Evolutionary conservation across 2,113 vertebrate species (phyloP), one percentile per base, ranked within the genome.

Genomic region (Chascanopsetta lugubris): DNA sequence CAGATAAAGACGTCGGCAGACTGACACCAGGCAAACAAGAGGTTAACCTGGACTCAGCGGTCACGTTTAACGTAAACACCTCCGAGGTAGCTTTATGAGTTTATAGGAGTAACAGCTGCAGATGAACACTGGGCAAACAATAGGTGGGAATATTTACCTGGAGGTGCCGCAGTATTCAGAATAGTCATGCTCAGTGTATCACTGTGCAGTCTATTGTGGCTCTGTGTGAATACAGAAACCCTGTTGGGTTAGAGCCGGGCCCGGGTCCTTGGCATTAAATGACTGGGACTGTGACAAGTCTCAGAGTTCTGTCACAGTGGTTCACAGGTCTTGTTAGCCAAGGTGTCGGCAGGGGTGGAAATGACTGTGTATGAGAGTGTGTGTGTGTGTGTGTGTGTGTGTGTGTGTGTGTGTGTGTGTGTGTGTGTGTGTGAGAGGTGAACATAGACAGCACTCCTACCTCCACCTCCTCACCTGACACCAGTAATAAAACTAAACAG

Each of bases 401-500:
- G 75, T 72, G 51, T 82, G 15, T 69, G 49, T 74, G 83, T 64
- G 72, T 75, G 57, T 72, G 53, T 77, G 24, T 50, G 62, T 50
- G 61, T 69, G 36, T 65, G 29, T 63, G 29, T 59, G 69, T 79
- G 79, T 71, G 75, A 32, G 74, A 70, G 76, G 83, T 78, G 81
- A 87, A 80, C 83, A 85, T 88, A 90, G 86, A 88, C 87, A 89
- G 86, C 83, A 84, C 77, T 86, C 79, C 82, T 80, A 86, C 88
- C 80, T 85, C 85, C 86, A 87, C 83, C 86, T 89, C 80, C 84
- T 89, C 85, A 90, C 83, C 87, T 89, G 89, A 89, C 89, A 90
- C 80, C 79, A 69, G 86, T 78, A 90, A 90, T 90, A 89, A 90
- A 87, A 89, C 86, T 85, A 88, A 90, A 88, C 85, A 88, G 87